These are phyloP conservation scores for Hydrozoanthus tunicans DNA, from an alignment of 64 coral and sea anemone species.

Conservation along the genomic window DNA sequence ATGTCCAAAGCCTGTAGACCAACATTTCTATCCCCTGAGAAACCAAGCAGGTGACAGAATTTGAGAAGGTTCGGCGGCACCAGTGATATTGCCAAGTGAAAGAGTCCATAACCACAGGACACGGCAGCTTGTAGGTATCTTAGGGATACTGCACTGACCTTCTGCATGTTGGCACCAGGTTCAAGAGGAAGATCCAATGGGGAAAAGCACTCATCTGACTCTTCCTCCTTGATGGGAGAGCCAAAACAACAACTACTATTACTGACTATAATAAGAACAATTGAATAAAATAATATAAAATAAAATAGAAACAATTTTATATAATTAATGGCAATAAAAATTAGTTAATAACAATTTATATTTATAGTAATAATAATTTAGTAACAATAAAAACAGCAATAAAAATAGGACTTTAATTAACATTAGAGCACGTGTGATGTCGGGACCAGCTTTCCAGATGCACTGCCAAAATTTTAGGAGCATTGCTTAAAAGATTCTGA, in stretches of 20 bases:
- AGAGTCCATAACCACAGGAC: slow-evolving; percentile 93
- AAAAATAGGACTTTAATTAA: no score
- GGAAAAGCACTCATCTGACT: slow-evolving; percentile 54
- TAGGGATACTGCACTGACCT: slow-evolving; percentile 61
- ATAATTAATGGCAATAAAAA: no score
- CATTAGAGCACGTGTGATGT: no score
- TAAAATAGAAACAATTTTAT: background rate
- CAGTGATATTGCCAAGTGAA: slow-evolving; percentile 91
- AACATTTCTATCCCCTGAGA: slow-evolving; percentile 89
- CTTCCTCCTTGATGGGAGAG: slow-evolving; percentile 11
- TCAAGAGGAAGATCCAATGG: slow-evolving; percentile 48
- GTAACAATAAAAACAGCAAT: no score
- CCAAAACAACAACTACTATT: background rate
- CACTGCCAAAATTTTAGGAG: no score
- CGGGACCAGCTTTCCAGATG: no score
- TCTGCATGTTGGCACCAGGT: slow-evolving; percentile 13
- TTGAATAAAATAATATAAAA: background rate
- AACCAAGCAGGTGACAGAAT: slow-evolving; percentile 88
- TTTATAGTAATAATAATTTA: no score
- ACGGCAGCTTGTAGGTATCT: slow-evolving; percentile 86
- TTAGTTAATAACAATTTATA: no score
- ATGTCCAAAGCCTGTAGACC: slow-evolving; percentile 85
- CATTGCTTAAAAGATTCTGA: no score
- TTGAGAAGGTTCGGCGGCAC: slow-evolving; percentile 88
- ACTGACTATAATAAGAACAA: background rate